phyloP scores from a whole-genome alignment of 2,888 invertebrate genomes.

The Cyrtodaria siliqua region DNA sequence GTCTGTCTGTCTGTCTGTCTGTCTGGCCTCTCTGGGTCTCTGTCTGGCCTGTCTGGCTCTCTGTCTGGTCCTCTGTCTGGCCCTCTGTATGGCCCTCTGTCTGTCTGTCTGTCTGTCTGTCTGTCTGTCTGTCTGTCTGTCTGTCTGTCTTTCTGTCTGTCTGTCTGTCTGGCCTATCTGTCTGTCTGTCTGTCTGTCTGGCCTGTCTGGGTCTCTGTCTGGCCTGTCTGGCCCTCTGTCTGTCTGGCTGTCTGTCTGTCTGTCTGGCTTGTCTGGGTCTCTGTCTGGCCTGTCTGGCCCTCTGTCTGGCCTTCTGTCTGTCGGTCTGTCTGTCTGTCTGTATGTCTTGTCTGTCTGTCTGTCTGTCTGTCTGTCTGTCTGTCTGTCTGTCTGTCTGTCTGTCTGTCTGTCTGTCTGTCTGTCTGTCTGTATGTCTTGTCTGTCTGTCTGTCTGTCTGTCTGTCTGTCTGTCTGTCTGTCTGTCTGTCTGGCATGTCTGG shows the following conservation, averaged over 20 bases:
- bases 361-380: conserved; percentile 14
- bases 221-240: background rate
- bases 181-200: conserved; percentile 16
- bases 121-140: too few species aligned
- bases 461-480: conserved; percentile 4
- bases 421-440: conserved; percentile 9
- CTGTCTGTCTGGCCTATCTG: too few species aligned
- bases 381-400: conserved; percentile 9
- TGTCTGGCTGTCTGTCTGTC: conserved; percentile 18
- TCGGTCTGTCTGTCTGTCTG: conserved; percentile 13
- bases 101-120: too few species aligned
- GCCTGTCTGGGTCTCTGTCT: conserved; percentile 5
- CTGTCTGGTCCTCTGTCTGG: too few species aligned
- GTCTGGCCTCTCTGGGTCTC: too few species aligned
- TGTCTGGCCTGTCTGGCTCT: too few species aligned
- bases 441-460: conserved; percentile 10
- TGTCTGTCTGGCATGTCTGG: background rate
- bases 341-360: conserved; percentile 16
- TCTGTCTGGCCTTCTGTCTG: too few species aligned
- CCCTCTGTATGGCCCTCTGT: too few species aligned
- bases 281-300: too few species aligned
- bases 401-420: conserved; percentile 12
- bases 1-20: too few species aligned
- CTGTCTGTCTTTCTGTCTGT: too few species aligned
- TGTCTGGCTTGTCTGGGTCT: conserved; percentile 13